Percentiles rank a stretch among this genome's conserved stretches.
Evolutionary conservation across 2,113 vertebrate genomes (phyloP).

Genomic region (Syngnathus floridae): DNA sequence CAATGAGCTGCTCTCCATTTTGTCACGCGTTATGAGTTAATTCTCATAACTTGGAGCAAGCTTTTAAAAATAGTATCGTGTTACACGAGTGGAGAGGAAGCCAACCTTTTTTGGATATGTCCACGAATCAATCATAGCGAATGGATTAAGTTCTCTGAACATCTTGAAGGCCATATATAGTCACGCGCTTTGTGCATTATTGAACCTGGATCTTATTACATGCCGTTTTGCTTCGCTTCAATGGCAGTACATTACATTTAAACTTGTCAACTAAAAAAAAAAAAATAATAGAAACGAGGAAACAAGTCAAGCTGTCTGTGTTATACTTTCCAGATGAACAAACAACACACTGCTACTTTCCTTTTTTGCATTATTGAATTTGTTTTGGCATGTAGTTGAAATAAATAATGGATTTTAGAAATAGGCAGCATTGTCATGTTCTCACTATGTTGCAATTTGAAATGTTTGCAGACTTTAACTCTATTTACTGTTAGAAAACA

Average conservation of each 20-base stretch:
- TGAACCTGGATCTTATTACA: too few relatives aligned
- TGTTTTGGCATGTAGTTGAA: neutral
- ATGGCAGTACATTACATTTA: too few relatives aligned
- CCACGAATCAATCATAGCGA: neutral
- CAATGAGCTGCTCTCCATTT: neutral
- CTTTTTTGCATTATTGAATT: neutral
- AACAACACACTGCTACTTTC: neutral
- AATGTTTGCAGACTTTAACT: conserved; percentile 4
- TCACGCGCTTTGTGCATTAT: too few relatives aligned
- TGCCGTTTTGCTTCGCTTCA: too few relatives aligned
- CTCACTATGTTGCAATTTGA: neutral
- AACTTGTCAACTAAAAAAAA: too few relatives aligned
- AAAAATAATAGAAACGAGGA: too few relatives aligned
- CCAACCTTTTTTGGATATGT: neutral
- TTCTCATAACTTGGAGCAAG: neutral
- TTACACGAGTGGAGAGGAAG: too few relatives aligned
- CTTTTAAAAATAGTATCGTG: too few relatives aligned
- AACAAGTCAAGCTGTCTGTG: too few relatives aligned
- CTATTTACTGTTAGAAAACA: conserved; percentile 20
- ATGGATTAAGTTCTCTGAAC: neutral
- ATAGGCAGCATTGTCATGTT: neutral
- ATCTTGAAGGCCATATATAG: too few relatives aligned
- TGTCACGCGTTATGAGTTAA: neutral
- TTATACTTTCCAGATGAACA: too few relatives aligned
- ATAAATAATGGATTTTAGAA: neutral